Evolutionary conservation across 2,888 invertebrate species (phyloP), one percentile per base, ranked within the genome.

Genomic region (Stegophylla sp.): DNA sequence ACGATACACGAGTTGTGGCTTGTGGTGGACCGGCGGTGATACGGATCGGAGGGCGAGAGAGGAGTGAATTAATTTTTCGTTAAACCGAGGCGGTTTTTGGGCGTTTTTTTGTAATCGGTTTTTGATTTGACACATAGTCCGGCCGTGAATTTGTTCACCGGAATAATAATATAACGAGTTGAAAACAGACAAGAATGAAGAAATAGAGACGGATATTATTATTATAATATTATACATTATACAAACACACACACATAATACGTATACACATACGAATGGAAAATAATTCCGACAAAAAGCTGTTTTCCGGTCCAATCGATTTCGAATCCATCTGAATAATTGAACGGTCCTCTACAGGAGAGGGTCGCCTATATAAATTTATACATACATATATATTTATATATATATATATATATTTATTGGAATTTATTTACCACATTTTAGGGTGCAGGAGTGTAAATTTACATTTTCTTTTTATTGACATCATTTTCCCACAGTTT

Each of bases 41-140:
- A 5, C 34, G 34, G 7, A 5, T 13, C 17, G 43, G 43, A 15
- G 17, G 53, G 23, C n/a, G n/a, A n/a, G 13, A 15, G 20, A 51
- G 34, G 61, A 59, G 51, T 63, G 79, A 71, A 79, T 79, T 79
- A 79, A 71, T 79, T 71, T 79, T 79, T 79, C 79, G 79, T 79
- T 79, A 79, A 61, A 71, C 26, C 69, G 28, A 79, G 48, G 13
- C 51, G 51, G 79, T 79, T 79, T 79, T 51, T 17, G 79, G 79
- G 61, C 45, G 34, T 34, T 69, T 69, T 79, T 69, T 69, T 71
- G 26, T 79, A 79, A 79, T 79, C 56, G 79, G 23, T 79, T 79
- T 79, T 71, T 71, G 69, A 79, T 79, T 79, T 48, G 71, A 79
- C 71, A 71, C 34, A 61, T 41, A 28, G n/a, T 26, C 64, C 51